phyloP scores from a whole-genome alignment of 2,888 invertebrate genomes.

The Amphipyra tragopoginis region DNA sequence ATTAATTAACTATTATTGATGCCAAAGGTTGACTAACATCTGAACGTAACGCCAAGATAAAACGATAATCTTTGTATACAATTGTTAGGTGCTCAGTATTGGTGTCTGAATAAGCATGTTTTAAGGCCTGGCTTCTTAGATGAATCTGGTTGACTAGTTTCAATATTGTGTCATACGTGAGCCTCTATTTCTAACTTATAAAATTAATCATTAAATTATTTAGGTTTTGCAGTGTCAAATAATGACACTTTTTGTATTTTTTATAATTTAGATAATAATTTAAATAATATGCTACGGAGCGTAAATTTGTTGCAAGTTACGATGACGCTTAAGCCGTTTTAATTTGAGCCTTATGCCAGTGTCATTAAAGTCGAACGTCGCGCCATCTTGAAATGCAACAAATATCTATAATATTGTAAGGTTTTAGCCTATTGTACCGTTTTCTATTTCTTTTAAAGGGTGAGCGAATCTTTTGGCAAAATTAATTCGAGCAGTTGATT shows the following conservation, averaged over 20 bases:
- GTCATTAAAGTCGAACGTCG: not conserved
- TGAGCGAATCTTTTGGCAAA: not conserved
- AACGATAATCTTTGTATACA: slow-evolving; percentile 20
- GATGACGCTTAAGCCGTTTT: not conserved
- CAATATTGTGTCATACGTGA: not conserved
- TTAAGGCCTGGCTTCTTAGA: slow-evolving; percentile 26
- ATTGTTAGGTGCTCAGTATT: slow-evolving; percentile 49
- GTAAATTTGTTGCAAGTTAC: not conserved
- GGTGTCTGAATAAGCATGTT: slow-evolving; percentile 17
- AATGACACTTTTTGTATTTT: not conserved
- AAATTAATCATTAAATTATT: not conserved
- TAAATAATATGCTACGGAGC: not conserved
- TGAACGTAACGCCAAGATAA: slow-evolving; percentile 21
- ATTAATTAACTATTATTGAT: slow-evolving; percentile 52
- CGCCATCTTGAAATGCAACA: not conserved
- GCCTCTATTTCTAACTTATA: slow-evolving; percentile 1
- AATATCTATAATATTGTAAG: not conserved
- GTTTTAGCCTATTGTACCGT: not conserved
- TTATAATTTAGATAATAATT: not conserved
- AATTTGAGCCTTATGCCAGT: not conserved
- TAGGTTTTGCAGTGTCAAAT: not conserved
- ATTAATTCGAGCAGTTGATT: not conserved
- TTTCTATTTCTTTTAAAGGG: not conserved
- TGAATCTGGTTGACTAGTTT: not conserved
- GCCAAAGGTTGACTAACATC: slow-evolving; percentile 63